Conservation (phyloP, 1,140 invertebrate species). For the Penaeus japonicus region DNA sequence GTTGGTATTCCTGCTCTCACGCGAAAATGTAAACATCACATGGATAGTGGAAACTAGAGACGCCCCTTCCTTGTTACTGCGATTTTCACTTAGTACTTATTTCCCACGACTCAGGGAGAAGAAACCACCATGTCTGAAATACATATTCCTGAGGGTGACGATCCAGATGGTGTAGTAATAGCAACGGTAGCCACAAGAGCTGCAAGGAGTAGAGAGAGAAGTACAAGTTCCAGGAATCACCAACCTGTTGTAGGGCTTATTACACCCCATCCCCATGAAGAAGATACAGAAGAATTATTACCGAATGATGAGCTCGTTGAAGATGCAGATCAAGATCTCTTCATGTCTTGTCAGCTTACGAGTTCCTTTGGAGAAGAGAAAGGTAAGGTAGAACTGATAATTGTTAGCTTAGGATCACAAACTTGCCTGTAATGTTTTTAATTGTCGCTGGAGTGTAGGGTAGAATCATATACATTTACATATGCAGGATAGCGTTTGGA, state of each 20-base stretch:
- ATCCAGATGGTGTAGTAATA: neutral
- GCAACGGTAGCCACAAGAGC: neutral
- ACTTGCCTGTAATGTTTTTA: too few species aligned
- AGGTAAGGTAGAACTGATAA: too few species aligned
- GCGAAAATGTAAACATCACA: too few species aligned
- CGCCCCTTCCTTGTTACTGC: too few species aligned
- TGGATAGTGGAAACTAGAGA: too few species aligned
- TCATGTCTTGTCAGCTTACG: neutral
- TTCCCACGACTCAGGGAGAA: neutral
- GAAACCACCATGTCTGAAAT: neutral
- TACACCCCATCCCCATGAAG: neutral
- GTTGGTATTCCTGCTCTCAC: too few species aligned
- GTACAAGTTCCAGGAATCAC: neutral
- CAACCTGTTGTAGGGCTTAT: neutral
- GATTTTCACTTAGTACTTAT: neutral
- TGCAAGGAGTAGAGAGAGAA: neutral
- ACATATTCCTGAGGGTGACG: neutral
- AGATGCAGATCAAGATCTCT: neutral
- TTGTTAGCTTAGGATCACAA: too few species aligned
- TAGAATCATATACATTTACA: too few species aligned
- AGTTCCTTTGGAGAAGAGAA: too few species aligned
- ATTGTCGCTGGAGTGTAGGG: too few species aligned
- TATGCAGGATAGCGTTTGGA: too few species aligned
- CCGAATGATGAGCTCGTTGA: neutral
- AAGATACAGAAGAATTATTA: neutral